Evolutionary conservation across 2,113 vertebrate genomes (phyloP).

Genomic region (Thunnus maccoyii): DNA sequence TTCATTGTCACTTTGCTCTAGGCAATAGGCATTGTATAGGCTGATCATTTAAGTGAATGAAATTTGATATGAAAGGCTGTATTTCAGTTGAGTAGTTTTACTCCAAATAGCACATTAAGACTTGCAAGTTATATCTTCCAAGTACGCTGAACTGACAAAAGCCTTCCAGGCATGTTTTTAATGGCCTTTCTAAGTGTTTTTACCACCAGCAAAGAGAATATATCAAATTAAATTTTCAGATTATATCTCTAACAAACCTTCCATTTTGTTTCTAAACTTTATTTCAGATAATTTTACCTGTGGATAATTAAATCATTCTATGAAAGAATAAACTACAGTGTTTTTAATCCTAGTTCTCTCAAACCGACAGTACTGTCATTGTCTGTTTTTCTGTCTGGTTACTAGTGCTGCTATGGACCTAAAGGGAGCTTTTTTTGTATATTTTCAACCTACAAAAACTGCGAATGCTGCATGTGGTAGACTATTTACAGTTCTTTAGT

Average conservation of each 20-base stretch:
- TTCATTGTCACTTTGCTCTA: conserved; percentile 52
- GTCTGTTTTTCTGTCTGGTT: conserved; percentile 20
- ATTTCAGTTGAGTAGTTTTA: conserved; percentile 31
- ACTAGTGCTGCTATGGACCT: conserved; percentile 71
- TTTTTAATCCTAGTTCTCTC: conserved; percentile 25
- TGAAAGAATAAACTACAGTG: neutral
- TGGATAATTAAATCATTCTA: neutral
- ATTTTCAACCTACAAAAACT: conserved; percentile 26
- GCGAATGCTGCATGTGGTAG: conserved; percentile 31
- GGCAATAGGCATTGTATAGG: conserved; percentile 30
- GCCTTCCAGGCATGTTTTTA: neutral
- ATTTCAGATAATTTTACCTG: neutral
- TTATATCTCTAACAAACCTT: conserved; percentile 11
- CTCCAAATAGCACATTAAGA: conserved; percentile 29
- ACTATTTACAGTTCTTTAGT: conserved; percentile 21
- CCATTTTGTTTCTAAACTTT: neutral
- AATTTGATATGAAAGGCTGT: conserved; percentile 39
- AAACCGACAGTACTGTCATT: conserved; percentile 6
- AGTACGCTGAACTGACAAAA: conserved; percentile 4
- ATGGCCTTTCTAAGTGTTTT: neutral
- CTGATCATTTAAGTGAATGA: conserved; percentile 27
- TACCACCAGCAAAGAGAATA: conserved; percentile 33
- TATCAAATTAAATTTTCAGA: conserved; percentile 4
- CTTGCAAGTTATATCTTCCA: conserved; percentile 1
- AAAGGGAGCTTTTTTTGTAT: conserved; percentile 29